Percentiles rank a stretch among this genome's conserved stretches.
Conservation (phyloP, 2,888 invertebrate genomes). For the Endotricha flammealis region DNA sequence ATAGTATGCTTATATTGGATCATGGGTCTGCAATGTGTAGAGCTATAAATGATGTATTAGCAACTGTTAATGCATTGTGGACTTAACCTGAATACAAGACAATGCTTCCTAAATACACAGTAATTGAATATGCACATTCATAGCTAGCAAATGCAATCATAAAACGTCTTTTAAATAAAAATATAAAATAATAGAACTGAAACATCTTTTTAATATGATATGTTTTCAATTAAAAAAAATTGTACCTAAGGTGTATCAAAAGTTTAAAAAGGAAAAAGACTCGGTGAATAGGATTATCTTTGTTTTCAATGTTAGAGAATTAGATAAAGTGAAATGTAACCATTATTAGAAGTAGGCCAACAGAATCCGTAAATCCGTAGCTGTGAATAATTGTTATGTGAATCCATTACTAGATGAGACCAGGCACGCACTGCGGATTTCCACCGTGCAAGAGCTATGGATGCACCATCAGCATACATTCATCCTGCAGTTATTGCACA, state of each 20-base stretch:
- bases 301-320: too few relatives aligned
- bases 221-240: too few relatives aligned
- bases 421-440: slow-evolving; percentile 4
- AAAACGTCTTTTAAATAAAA: not conserved
- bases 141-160: not conserved
- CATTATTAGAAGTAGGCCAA: not conserved
- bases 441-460: slow-evolving; percentile 4
- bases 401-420: slow-evolving; percentile 10
- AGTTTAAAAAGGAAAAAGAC: too few relatives aligned
- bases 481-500: slow-evolving; percentile 2
- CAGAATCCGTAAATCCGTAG: not conserved
- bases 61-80: slow-evolving; percentile 1
- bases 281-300: too few relatives aligned
- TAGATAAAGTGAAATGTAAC: too few relatives aligned
- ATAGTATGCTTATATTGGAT: not conserved
- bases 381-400: slow-evolving; percentile 6
- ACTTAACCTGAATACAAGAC: not conserved
- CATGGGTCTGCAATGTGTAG: not conserved
- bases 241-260: too few relatives aligned
- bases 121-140: not conserved
- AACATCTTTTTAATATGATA: too few relatives aligned
- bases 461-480: not conserved
- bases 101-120: not conserved
- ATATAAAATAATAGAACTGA: too few relatives aligned
- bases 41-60: slow-evolving; percentile 5